phyloP scores from a whole-genome alignment of 2,797 vertebrate genomes.

The Sebastes kiyomatsui region DNA sequence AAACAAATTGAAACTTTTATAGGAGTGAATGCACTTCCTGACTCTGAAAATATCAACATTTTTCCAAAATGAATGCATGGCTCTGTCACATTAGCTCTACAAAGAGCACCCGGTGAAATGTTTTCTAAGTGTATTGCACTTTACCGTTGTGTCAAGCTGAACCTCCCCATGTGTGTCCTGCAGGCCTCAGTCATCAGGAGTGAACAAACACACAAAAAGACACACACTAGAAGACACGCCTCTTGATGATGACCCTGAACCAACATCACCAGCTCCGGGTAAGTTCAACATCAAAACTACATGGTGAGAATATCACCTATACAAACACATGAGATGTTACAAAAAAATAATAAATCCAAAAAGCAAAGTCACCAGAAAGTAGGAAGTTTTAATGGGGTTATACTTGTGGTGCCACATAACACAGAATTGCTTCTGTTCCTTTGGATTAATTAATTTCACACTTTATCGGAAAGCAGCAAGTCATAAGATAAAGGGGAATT shows the following conservation, averaged over 20 bases:
- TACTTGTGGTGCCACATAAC: background rate
- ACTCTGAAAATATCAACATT: background rate
- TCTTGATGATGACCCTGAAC: background rate
- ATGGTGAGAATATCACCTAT: background rate
- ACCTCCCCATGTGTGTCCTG: background rate
- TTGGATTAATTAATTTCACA: slow-evolving; percentile 37
- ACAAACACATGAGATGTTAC: background rate
- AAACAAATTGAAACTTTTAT: background rate
- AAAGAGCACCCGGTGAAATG: background rate
- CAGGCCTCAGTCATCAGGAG: slow-evolving; percentile 32
- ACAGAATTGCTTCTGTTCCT: slow-evolving; percentile 6
- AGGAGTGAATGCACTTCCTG: background rate
- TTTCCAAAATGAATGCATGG: background rate
- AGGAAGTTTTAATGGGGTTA: background rate
- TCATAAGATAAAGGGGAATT: slow-evolving; percentile 32
- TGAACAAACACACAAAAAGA: background rate
- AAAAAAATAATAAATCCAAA: background rate
- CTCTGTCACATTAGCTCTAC: background rate
- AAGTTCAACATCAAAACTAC: background rate
- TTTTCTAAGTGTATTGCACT: background rate
- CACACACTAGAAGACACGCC: background rate
- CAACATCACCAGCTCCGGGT: background rate
- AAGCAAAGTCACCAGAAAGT: background rate
- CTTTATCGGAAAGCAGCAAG: background rate
- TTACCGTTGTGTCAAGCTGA: background rate